A percentile compares a stretch with the other conserved stretches of the same genome.
These are phyloP conservation scores for Myrmecobius fasciatus DNA, from an alignment of 2,113 vertebrate species.

Conservation along the genomic window DNA sequence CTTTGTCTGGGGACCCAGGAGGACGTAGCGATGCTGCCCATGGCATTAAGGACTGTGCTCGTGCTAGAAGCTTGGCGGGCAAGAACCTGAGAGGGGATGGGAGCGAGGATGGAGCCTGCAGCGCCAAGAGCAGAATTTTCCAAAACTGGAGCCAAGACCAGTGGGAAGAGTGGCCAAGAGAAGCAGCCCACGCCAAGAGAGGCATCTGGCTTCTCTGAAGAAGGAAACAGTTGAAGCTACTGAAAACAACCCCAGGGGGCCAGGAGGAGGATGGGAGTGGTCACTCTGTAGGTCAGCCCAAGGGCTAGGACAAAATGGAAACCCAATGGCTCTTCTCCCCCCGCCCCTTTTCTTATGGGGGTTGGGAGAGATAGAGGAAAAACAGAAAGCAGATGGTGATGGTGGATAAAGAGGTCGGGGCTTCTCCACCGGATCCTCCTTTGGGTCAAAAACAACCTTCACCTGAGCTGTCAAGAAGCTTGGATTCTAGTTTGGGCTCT, in stretches of 20 bases:
- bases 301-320: background rate
- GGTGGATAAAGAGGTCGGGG: background rate
- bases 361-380: background rate
- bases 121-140: conserved; percentile 61
- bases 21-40: background rate
- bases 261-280: background rate
- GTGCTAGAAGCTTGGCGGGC: background rate
- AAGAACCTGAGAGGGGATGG: conserved; percentile 30
- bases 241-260: background rate
- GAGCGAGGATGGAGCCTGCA: conserved; percentile 12
- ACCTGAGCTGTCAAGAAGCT: background rate
- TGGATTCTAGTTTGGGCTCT: background rate
- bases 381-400: background rate
- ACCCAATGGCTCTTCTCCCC: background rate
- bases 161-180: conserved; percentile 40
- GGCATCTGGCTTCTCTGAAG: conserved; percentile 30
- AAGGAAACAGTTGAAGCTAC: conserved; percentile 42
- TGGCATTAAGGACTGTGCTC: background rate
- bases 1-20: background rate
- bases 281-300: background rate
- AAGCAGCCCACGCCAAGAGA: conserved; percentile 19
- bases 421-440: background rate
- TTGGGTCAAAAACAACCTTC: background rate
- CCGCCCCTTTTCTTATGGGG: too few species aligned
- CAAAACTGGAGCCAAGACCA: conserved; percentile 60